Evolutionary conservation across 2,797 vertebrate genomes (phyloP).

Genomic region (Sebastes elongatus): DNA sequence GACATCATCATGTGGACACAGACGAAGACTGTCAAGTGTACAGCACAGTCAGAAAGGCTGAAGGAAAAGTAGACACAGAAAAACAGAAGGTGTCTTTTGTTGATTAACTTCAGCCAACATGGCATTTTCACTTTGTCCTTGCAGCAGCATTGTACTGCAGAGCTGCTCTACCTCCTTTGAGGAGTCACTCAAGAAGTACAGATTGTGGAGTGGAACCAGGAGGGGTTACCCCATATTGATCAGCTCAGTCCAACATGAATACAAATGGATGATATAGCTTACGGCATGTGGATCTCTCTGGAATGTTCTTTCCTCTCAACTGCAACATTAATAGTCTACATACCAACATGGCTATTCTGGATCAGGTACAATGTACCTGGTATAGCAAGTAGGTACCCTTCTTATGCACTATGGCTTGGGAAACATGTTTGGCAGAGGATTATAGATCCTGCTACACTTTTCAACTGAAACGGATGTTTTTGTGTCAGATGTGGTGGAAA

Average conservation of each 20-base stretch:
- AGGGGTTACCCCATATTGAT: slow-evolving; percentile 31
- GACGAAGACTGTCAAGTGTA: not conserved
- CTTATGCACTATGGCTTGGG: not conserved
- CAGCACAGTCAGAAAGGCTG: not conserved
- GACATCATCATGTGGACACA: not conserved
- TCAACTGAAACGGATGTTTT: not conserved
- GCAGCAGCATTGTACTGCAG: not conserved
- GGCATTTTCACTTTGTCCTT: not conserved
- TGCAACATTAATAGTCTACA: not conserved
- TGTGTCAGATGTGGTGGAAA: no score
- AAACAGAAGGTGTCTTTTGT: not conserved
- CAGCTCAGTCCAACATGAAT: slow-evolving; percentile 26
- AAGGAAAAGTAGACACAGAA: not conserved
- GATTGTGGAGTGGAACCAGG: not conserved
- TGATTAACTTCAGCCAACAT: slow-evolving; percentile 2
- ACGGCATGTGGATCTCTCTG: slow-evolving; percentile 6
- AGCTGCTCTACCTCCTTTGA: not conserved
- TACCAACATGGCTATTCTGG: not conserved
- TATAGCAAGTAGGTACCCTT: not conserved
- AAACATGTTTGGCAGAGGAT: not conserved
- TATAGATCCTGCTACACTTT: not conserved
- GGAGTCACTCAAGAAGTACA: not conserved
- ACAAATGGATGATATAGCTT: slow-evolving; percentile 31
- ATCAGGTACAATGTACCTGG: not conserved
- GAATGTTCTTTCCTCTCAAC: not conserved